These are phyloP conservation scores for Percopsis transmontana DNA, from an alignment of 2,113 vertebrate genomes.

Conservation along the genomic window DNA sequence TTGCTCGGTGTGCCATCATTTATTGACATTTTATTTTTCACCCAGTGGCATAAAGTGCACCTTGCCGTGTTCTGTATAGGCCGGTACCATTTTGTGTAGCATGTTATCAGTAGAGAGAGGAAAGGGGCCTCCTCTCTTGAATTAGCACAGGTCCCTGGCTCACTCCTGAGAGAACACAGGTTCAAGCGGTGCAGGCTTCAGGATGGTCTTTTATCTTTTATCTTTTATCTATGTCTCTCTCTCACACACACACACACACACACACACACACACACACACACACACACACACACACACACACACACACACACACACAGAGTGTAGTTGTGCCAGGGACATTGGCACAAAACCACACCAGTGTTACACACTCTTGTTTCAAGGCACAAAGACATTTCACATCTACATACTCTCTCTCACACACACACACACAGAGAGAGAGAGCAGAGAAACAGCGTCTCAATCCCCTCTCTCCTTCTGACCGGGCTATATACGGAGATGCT, in stretches of 20 bases:
- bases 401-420: background rate
- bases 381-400: conserved; percentile 18
- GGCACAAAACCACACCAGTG: conserved; percentile 33
- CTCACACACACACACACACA: conserved; percentile 13
- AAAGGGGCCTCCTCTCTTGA: conserved; percentile 33
- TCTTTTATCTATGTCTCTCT: conserved; percentile 19
- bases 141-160: conserved; percentile 65
- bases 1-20: too few species aligned
- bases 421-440: conserved; percentile 39
- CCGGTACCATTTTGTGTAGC: background rate
- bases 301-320: background rate
- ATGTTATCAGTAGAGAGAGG: background rate
- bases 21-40: too few species aligned
- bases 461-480: conserved; percentile 40
- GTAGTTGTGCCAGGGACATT: conserved; percentile 1
- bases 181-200: conserved; percentile 43
- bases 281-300: background rate
- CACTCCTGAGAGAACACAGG: conserved; percentile 43
- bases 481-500: conserved; percentile 40
- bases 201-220: conserved; percentile 27
- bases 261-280: background rate
- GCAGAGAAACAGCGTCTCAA: conserved; percentile 35
- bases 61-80: background rate
- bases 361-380: conserved; percentile 1
- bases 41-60: too few species aligned